A percentile compares a stretch with the other conserved stretches of the same genome.
phyloP scores from a whole-genome alignment of 2,113 vertebrate genomes.

The Pelecanus crispus region DNA sequence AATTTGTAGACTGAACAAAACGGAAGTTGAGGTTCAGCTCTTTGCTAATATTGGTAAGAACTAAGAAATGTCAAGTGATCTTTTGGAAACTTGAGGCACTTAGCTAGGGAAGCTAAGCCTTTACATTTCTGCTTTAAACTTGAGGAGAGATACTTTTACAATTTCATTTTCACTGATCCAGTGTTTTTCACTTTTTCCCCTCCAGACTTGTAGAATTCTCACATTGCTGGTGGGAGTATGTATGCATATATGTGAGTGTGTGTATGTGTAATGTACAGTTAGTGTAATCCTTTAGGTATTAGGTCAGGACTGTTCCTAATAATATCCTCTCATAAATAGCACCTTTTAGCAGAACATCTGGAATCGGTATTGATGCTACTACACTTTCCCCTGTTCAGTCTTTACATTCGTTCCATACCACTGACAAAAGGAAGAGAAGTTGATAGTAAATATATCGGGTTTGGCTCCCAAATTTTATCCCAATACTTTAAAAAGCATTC shows the following conservation, averaged over 20 bases:
- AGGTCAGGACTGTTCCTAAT: conserved; percentile 24
- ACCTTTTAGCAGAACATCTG: conserved; percentile 66
- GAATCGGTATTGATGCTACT: conserved; percentile 44
- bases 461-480: not conserved
- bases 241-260: not conserved
- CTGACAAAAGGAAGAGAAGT: not conserved
- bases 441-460: not conserved
- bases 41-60: not conserved
- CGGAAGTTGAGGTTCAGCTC: not conserved
- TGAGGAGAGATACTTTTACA: not conserved
- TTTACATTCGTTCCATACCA: not conserved
- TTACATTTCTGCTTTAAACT: not conserved
- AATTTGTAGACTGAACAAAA: not conserved
- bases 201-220: conserved; percentile 7
- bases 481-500: not conserved
- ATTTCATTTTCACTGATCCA: not conserved
- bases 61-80: not conserved
- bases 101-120: not conserved
- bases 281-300: conserved; percentile 17
- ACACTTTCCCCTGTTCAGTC: not conserved
- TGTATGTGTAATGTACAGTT: not conserved
- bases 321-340: conserved; percentile 48
- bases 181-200: not conserved
- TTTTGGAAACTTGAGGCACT: not conserved
- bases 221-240: not conserved